A percentile compares a stretch with the other conserved stretches of the same genome.
phyloP scores from a whole-genome alignment of 2,888 invertebrate genomes.

The Sisyra terminalis region DNA sequence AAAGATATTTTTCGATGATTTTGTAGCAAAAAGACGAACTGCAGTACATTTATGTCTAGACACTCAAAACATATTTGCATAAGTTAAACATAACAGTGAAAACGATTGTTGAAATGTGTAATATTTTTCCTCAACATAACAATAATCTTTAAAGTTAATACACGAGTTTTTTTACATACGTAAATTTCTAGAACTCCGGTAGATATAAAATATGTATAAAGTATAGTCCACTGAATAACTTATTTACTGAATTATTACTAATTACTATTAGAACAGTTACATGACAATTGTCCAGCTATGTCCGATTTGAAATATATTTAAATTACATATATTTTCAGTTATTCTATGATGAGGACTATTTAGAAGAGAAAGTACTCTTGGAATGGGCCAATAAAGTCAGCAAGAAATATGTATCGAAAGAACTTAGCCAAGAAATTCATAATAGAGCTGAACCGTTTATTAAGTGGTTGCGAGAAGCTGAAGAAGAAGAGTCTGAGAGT shows the following conservation, averaged over 20 bases:
- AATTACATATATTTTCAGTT: constrained; percentile 46
- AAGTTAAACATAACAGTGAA: too few relatives aligned
- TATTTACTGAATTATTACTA: constrained; percentile 5
- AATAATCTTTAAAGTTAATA: too few relatives aligned
- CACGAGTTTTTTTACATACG: too few relatives aligned
- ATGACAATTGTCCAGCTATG: background rate
- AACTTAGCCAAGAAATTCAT: constrained; percentile 81
- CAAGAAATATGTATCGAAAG: constrained; percentile 86
- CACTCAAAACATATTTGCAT: too few relatives aligned
- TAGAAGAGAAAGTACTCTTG: constrained; percentile 84
- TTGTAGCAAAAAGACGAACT: too few relatives aligned
- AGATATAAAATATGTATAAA: too few relatives aligned
- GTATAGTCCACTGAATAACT: too few relatives aligned
- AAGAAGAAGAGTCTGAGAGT: constrained; percentile 76
- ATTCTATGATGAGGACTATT: constrained; percentile 87
- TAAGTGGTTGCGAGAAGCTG: constrained; percentile 94
- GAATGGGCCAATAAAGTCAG: constrained; percentile 94
- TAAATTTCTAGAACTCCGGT: too few relatives aligned
- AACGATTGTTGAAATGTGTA: too few relatives aligned
- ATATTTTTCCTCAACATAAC: too few relatives aligned
- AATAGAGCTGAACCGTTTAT: constrained; percentile 85
- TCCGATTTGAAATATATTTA: background rate
- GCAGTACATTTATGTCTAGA: too few relatives aligned
- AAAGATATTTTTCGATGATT: too few relatives aligned
- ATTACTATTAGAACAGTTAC: background rate